phyloP scores from a whole-genome alignment of 2,797 vertebrate species.

The Danio jaintianensis region DNA sequence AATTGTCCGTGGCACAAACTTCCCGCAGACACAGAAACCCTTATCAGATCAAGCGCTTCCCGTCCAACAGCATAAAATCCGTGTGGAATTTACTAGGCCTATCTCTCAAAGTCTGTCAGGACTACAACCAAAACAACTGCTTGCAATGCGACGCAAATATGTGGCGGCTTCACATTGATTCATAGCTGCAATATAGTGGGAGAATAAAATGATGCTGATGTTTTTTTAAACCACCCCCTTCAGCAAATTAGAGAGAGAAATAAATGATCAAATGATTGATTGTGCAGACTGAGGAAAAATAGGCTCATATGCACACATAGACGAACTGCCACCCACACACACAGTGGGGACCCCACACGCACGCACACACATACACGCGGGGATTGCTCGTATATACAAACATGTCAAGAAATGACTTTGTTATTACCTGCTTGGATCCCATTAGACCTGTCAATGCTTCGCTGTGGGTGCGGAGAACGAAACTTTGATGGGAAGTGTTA shows the following conservation, averaged over 20 bases:
- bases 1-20: conserved; percentile 48
- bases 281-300: conserved; percentile 41
- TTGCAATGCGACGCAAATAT: conserved; percentile 53
- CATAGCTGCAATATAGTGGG: conserved; percentile 55
- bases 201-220: conserved; percentile 62
- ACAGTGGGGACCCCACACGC: conserved; percentile 15
- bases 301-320: conserved; percentile 35
- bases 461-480: conserved; percentile 34
- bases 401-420: conserved; percentile 45
- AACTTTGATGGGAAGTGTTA: conserved; percentile 34
- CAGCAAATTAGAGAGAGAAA: conserved; percentile 41
- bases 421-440: conserved; percentile 49
- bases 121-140: conserved; percentile 50
- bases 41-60: conserved; percentile 64
- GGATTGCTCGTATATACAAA: conserved; percentile 23
- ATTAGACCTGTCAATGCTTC: conserved; percentile 44
- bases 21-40: conserved; percentile 49
- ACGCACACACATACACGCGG: conserved; percentile 9
- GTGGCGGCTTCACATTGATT: conserved; percentile 57
- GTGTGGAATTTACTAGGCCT: conserved; percentile 53
- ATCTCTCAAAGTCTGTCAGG: conserved; percentile 39
- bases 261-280: conserved; percentile 62
- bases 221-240: conserved; percentile 55
- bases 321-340: conserved; percentile 33
- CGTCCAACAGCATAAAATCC: conserved; percentile 45